Evolutionary conservation across 2,797 vertebrate genomes (phyloP).

Genomic region (Mus caroli): DNA sequence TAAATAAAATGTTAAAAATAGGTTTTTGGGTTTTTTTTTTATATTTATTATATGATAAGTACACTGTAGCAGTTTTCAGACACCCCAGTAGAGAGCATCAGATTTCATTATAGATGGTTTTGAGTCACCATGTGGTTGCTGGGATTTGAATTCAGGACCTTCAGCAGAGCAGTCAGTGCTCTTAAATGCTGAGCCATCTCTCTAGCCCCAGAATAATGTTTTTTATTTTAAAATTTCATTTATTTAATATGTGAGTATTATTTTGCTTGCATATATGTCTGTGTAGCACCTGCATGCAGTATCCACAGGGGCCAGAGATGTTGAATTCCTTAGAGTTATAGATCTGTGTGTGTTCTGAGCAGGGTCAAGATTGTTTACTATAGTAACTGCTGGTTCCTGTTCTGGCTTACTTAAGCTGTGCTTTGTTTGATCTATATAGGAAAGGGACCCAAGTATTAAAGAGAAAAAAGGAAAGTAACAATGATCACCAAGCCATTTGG

Average conservation of each 20-base stretch:
- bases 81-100: too few relatives aligned
- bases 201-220: too few relatives aligned
- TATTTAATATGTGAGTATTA: conserved; percentile 7
- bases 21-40: too few relatives aligned
- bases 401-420: conserved; percentile 30
- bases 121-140: too few relatives aligned
- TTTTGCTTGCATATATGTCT: background rate
- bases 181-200: too few relatives aligned
- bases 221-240: background rate
- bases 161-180: too few relatives aligned
- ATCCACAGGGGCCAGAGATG: background rate
- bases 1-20: too few relatives aligned
- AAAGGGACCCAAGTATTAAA: conserved; percentile 53
- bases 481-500: background rate
- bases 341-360: conserved; percentile 54
- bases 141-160: too few relatives aligned
- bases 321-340: background rate
- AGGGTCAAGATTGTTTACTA: conserved; percentile 34
- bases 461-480: background rate
- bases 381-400: conserved; percentile 44
- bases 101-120: too few relatives aligned
- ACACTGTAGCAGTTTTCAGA: too few relatives aligned
- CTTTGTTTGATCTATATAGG: conserved; percentile 17
- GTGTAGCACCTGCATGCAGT: background rate
- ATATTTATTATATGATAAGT: too few relatives aligned